Evolutionary conservation across 2,113 vertebrate species (phyloP).

Genomic region (Telmatochromis sp.): DNA sequence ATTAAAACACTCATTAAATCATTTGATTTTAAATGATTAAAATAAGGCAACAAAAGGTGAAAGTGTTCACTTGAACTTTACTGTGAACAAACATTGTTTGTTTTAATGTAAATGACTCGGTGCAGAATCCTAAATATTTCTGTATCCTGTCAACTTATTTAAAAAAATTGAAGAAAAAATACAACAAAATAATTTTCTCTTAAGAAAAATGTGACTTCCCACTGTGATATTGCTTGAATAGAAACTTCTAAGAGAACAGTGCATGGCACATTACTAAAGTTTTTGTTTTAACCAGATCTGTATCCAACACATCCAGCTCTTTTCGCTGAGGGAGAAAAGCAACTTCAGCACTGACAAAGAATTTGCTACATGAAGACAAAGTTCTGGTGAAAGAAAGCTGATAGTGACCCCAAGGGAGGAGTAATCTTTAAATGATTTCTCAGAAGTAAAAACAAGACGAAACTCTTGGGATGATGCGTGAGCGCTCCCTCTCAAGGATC

Average conservation of each 20-base stretch:
- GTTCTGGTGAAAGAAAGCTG: neutral
- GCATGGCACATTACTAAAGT: neutral
- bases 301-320: neutral
- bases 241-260: neutral
- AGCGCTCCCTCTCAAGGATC: neutral
- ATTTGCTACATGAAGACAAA: neutral
- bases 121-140: neutral
- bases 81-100: neutral
- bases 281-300: neutral
- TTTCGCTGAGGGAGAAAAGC: neutral
- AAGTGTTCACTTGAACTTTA: neutral
- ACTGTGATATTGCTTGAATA: neutral
- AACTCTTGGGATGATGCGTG: neutral
- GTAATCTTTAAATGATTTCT: neutral
- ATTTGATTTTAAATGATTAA: neutral
- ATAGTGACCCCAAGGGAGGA: neutral
- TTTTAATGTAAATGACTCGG: accelerated
- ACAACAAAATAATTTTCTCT: neutral
- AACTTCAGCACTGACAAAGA: neutral
- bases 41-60: neutral
- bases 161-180: neutral
- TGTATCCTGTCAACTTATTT: neutral
- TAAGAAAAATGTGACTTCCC: neutral
- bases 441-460: neutral
- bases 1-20: accelerated